These are phyloP conservation scores for Drosophila nr. medialis DNA, from an alignment of 2,888 invertebrate genomes.

Conservation along the genomic window DNA sequence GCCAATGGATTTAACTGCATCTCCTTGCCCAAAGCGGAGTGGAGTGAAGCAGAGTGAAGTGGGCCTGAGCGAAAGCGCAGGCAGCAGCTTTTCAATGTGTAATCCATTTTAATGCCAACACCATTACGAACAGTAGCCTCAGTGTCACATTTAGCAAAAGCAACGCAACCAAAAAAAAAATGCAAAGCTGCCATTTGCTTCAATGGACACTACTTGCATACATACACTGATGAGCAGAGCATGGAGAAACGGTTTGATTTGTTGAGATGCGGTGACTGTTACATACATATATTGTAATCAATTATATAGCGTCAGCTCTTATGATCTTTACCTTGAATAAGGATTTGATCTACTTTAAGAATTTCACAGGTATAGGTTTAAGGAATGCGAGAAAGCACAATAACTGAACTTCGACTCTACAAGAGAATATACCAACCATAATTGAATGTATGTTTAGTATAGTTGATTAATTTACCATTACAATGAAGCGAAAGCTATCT, in stretches of 20 bases:
- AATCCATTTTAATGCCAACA: slow-evolving; percentile 81
- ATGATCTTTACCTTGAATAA: not conserved
- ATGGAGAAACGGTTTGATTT: slow-evolving; percentile 4
- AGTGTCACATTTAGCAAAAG: slow-evolving; percentile 79
- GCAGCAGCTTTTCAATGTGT: slow-evolving; percentile 72
- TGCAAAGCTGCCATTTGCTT: slow-evolving; percentile 52
- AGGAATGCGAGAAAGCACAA: not conserved
- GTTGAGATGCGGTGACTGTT: not conserved
- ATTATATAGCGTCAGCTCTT: not conserved
- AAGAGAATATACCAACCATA: not conserved
- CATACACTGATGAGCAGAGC: slow-evolving; percentile 1
- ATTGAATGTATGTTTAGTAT: not conserved
- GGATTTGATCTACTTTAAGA: not conserved
- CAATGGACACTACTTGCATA: slow-evolving; percentile 48
- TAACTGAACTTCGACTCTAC: not conserved
- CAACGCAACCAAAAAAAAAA: slow-evolving; percentile 35
- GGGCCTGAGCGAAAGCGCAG: slow-evolving; percentile 68
- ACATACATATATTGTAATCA: not conserved
- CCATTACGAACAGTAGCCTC: slow-evolving; percentile 81
- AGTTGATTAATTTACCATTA: not conserved
- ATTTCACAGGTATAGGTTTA: not conserved
- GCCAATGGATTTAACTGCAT: slow-evolving; percentile 1
- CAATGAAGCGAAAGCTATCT: not conserved
- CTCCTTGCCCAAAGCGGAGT: not conserved
- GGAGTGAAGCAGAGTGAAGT: slow-evolving; percentile 39